Evolutionary conservation across 1,140 invertebrate genomes (phyloP).

Genomic region (Euglossa dilemma): DNA sequence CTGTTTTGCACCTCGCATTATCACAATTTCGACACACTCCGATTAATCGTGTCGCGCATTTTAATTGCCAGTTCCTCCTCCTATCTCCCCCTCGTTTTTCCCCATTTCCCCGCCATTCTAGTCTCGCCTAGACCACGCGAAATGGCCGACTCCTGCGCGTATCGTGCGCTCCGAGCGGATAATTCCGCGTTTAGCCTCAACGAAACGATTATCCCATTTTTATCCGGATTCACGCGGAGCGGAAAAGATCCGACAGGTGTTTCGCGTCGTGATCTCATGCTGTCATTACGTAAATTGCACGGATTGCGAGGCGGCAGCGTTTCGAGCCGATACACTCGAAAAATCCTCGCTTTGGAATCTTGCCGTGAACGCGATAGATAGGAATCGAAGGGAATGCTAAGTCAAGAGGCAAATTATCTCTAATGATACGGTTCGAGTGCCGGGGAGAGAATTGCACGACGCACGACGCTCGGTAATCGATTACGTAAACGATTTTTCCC

Average conservation of each 20-base stretch:
- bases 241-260: not conserved
- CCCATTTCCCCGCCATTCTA: not conserved
- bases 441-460: not conserved
- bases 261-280: not conserved
- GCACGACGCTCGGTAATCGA: not conserved
- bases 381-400: not conserved
- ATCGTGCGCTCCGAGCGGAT: not conserved
- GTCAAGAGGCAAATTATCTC: not conserved
- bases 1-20: not conserved
- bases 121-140: not conserved
- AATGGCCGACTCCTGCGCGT: too few relatives aligned
- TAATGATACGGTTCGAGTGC: conserved; percentile 27
- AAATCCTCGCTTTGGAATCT: not conserved
- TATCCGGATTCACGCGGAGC: too few relatives aligned
- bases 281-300: conserved; percentile 1
- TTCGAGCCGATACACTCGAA: not conserved
- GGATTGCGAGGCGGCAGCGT: not conserved
- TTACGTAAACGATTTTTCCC: conserved; percentile 18
- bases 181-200: not conserved
- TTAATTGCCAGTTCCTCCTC: not conserved
- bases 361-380: not conserved
- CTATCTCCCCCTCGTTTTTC: not conserved
- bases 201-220: not conserved
- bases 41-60: not conserved
- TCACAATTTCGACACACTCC: not conserved